Base-by-base conservation (phyloP, 1,140 invertebrate species). In the Ruditapes philippinarum region DNA sequence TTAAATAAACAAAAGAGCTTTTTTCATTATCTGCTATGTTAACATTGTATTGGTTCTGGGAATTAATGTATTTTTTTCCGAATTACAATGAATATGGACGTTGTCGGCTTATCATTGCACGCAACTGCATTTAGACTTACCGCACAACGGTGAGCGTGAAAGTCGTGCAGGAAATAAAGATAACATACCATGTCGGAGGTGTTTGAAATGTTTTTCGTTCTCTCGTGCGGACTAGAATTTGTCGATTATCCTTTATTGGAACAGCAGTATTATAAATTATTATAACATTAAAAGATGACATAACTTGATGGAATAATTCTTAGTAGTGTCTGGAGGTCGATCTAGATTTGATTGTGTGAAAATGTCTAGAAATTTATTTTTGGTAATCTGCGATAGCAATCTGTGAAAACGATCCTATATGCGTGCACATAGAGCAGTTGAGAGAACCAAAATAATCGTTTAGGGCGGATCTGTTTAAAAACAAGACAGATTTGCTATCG, bases 331-430 rank as follows among this genome's bases (percentile, higher is more conserved):
- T 83, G 81, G 22, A 51, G 38, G 14, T 33, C 51, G 45, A 83
- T 83, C 81, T 38, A 25, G 36, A 51, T 51, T 68, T 51, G 81
- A 83, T 83, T 83, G 81, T 83, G 81, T 70, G 62, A 78, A 86
- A 86, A 54, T 86, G 84, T 78, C 84, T 76, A 78, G 84, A 86
- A 73, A 86, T 79, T 79, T 88, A 88, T 88, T 78, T 88, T 80
- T 79, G 49, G 85, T 51, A 45, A 49, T 57, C 74, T 12, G 49
- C 31, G 85, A 88, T 88, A 36, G n/a, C 12, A 40, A 88, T 88
- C 85, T 19, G 22, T 79, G 74, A 45, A 88, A 88, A n/a, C 57
- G 85, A 88, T 70, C 51, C 74, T 60, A n/a, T 28, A n/a, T 62
- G 74, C 85, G 85, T 88, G 85, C 85, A 68, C 40, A 7, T n/a